Evolutionary conservation across 2,888 invertebrate species (phyloP).

Genomic region (Hemicrepidius hirtus): DNA sequence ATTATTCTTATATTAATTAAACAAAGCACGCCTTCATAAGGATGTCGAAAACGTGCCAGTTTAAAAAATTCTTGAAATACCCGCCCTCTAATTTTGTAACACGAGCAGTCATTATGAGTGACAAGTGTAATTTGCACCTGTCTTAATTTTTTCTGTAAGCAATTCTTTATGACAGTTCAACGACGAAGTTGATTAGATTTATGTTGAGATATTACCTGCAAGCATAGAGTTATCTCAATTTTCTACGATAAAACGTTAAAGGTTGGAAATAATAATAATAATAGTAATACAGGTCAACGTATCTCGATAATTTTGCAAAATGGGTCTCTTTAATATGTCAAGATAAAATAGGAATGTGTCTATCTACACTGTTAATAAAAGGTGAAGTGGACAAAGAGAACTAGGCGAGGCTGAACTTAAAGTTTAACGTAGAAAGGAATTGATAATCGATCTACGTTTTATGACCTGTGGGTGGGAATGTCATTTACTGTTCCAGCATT

Average conservation of each 20-base stretch:
- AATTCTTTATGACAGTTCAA: background rate
- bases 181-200: background rate
- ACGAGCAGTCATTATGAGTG: conserved; percentile 11
- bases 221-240: background rate
- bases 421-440: conserved; percentile 43
- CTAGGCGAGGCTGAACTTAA: conserved; percentile 40
- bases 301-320: conserved; percentile 16
- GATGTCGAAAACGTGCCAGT: background rate
- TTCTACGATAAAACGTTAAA: conserved; percentile 2
- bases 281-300: conserved; percentile 8
- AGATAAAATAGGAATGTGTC: conserved; percentile 20
- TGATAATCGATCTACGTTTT: conserved; percentile 34
- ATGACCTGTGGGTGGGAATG: conserved; percentile 35
- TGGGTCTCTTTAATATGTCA: conserved; percentile 15
- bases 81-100: background rate
- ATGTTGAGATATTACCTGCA: background rate
- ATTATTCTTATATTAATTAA: conserved; percentile 2
- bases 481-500: conserved; percentile 29
- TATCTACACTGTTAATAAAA: conserved; percentile 21
- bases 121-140: conserved; percentile 6
- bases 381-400: conserved; percentile 30
- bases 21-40: conserved; percentile 1
- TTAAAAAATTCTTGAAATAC: conserved; percentile 5
- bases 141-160: conserved; percentile 9
- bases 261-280: conserved; percentile 4